Evolutionary conservation across 1,140 invertebrate genomes (phyloP).

Genomic region (Rhopalosiphum maidis): DNA sequence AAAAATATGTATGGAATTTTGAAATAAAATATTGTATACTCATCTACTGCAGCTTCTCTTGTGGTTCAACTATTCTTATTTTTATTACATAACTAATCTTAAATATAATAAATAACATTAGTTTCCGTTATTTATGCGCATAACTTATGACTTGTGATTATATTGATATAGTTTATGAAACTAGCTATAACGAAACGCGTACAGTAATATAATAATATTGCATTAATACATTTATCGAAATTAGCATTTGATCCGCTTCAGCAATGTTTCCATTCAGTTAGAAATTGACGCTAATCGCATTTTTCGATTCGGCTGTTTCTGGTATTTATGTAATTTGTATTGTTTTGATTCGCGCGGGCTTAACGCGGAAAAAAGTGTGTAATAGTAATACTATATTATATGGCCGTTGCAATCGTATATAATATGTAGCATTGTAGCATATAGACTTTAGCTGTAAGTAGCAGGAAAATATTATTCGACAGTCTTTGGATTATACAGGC

Average conservation of each 20-base stretch:
- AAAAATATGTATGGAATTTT: background rate
- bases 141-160: background rate
- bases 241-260: background rate
- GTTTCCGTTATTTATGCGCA: background rate
- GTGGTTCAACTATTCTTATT: background rate
- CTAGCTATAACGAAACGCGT: background rate
- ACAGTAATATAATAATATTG: background rate
- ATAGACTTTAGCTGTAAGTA: background rate
- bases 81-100: background rate
- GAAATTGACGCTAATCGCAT: background rate
- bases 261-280: background rate
- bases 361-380: background rate
- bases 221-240: background rate
- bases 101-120: background rate
- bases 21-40: background rate
- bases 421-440: background rate
- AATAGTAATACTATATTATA: background rate
- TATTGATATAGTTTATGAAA: background rate
- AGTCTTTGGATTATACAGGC: background rate
- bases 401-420: background rate
- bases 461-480: conserved; percentile 26
- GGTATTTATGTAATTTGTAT: conserved; percentile 4
- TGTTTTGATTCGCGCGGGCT: background rate
- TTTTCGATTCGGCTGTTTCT: background rate
- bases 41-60: background rate